phyloP scores from a whole-genome alignment of 2,797 vertebrate species.

The Babyrousa celebensis region DNA sequence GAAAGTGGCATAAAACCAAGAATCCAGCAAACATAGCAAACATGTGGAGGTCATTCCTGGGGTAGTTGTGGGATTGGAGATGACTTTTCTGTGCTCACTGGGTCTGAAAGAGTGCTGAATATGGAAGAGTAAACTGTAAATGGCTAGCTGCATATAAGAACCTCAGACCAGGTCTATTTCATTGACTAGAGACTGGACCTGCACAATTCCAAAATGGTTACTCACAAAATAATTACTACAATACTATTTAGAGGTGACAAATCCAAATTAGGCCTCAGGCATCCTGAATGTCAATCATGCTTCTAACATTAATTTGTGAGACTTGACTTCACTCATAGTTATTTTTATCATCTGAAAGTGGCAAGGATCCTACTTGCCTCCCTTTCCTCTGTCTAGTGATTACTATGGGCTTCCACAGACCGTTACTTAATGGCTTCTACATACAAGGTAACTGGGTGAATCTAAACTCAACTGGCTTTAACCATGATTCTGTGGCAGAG shows the following conservation, averaged over 20 bases:
- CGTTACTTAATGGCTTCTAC: not conserved
- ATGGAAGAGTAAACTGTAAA: not conserved
- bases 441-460: not conserved
- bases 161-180: not conserved
- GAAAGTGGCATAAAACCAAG: not conserved
- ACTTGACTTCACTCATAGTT: not conserved
- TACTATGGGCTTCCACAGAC: not conserved
- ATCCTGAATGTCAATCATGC: not conserved
- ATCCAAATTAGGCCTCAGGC: not conserved
- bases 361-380: not conserved
- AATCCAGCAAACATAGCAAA: not conserved
- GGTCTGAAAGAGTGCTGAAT: not conserved
- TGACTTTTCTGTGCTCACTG: not conserved
- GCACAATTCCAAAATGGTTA: not conserved
- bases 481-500: not conserved
- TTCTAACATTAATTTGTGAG: not conserved
- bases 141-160: not conserved
- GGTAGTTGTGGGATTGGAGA: not conserved
- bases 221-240: not conserved
- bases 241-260: not conserved
- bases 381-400: not conserved
- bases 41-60: not conserved
- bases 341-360: slow-evolving; percentile 27
- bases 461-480: not conserved
- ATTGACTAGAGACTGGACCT: not conserved